phyloP scores from a whole-genome alignment of 2,888 invertebrate genomes.

The Neria commutata region DNA sequence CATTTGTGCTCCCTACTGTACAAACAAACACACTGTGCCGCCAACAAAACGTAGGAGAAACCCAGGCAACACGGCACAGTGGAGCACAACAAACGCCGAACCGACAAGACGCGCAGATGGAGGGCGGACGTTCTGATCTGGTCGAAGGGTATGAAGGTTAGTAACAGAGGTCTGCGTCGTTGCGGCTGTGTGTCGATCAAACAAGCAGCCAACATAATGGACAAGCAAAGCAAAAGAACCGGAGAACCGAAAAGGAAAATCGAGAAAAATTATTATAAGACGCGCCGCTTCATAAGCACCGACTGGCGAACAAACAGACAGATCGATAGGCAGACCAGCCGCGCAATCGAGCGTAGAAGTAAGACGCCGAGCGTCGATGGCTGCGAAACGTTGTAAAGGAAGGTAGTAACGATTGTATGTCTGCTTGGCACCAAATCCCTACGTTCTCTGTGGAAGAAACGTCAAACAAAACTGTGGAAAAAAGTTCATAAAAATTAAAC shows the following conservation, averaged over 20 bases:
- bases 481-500: not conserved
- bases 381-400: no score
- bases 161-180: no score
- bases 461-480: not conserved
- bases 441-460: not conserved
- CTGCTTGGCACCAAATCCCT: not conserved
- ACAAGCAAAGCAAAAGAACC: slow-evolving; percentile 4
- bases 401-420: not conserved
- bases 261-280: slow-evolving; percentile 8
- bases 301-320: not conserved
- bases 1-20: no score
- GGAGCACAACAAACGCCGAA: not conserved
- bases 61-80: slow-evolving; percentile 6
- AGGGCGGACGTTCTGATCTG: no score
- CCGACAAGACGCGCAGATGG: not conserved
- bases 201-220: slow-evolving; percentile 10
- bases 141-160: no score
- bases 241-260: slow-evolving; percentile 1
- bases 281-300: not conserved
- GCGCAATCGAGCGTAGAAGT: not conserved
- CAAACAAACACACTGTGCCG: no score
- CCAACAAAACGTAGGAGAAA: not conserved
- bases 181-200: slow-evolving; percentile 1
- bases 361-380: slow-evolving; percentile 4
- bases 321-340: not conserved